Evolutionary conservation across 2,888 invertebrate genomes (phyloP).

Genomic region (Apamea monoglypha): DNA sequence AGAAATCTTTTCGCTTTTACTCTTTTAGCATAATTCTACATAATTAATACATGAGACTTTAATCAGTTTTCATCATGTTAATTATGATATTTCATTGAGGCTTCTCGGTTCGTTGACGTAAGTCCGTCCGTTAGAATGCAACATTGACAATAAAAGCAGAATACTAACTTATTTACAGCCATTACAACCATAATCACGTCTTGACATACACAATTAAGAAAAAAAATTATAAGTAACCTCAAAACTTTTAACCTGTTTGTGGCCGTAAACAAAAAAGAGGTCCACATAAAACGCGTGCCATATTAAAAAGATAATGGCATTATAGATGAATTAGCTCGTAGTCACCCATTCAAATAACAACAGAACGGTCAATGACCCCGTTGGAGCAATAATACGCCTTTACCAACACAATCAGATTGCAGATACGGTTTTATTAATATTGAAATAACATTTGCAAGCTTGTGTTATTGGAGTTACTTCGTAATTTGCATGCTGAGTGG

Average conservation of each 20-base stretch:
- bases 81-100: not conserved
- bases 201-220: slow-evolving; percentile 17
- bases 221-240: slow-evolving; percentile 10
- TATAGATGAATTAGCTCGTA: slow-evolving; percentile 46
- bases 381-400: slow-evolving; percentile 65
- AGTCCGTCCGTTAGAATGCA: not conserved
- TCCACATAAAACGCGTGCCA: not conserved
- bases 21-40: slow-evolving; percentile 15
- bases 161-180: not conserved
- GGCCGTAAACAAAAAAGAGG: slow-evolving; percentile 10
- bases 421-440: slow-evolving; percentile 61
- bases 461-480: slow-evolving; percentile 19
- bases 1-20: slow-evolving; percentile 44
- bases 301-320: slow-evolving; percentile 26
- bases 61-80: slow-evolving; percentile 4
- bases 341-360: slow-evolving; percentile 59
- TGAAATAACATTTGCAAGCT: slow-evolving; percentile 51
- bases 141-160: slow-evolving; percentile 11
- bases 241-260: slow-evolving; percentile 8
- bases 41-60: slow-evolving; percentile 15
- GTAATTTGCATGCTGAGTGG: slow-evolving; percentile 29
- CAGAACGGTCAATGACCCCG: slow-evolving; percentile 66
- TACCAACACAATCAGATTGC: slow-evolving; percentile 61
- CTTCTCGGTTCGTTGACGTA: not conserved
- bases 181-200: slow-evolving; percentile 18